These are phyloP conservation scores for Torymus aiolomorphi DNA, from an alignment of 2,888 invertebrate genomes.

Conservation along the genomic window DNA sequence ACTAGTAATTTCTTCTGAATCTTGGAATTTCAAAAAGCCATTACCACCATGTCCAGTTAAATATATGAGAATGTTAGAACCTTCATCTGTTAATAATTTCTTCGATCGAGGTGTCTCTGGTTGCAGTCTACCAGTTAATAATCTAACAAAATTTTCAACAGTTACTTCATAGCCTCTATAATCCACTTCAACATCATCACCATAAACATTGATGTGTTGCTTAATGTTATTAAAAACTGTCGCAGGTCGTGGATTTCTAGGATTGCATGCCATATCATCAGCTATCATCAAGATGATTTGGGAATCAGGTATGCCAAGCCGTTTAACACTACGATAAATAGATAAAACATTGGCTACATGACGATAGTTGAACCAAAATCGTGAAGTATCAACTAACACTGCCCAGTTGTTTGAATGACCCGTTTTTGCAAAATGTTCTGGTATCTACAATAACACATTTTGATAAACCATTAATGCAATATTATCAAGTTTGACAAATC, in stretches of 20 bases:
- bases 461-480: no score
- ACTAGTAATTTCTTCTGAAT: constrained; percentile 98
- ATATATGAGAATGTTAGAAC: constrained; percentile 97
- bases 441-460: constrained; percentile 70
- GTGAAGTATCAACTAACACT: constrained; percentile 97
- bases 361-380: constrained; percentile 99
- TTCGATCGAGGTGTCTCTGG: constrained; percentile 97
- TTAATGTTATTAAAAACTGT: constrained; percentile 99
- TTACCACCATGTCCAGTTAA: constrained; percentile 98
- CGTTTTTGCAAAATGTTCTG: constrained; percentile 79
- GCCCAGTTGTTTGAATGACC: constrained; percentile 99
- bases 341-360: constrained; percentile 99
- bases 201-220: constrained; percentile 98
- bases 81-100: constrained; percentile 95
- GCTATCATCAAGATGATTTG: constrained; percentile 99
- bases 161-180: constrained; percentile 96
- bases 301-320: constrained; percentile 98
- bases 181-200: constrained; percentile 99
- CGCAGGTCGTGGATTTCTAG: constrained; percentile 97
- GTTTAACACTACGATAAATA: constrained; percentile 97
- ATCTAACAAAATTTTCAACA: constrained; percentile 97
- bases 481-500: no score
- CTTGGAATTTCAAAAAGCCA: constrained; percentile 99
- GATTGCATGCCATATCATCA: constrained; percentile 99
- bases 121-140: constrained; percentile 94